Percentiles rank a stretch among this genome's conserved stretches.
Conservation (phyloP, 2,113 vertebrate genomes). For the Hemiscyllium ocellatum region DNA sequence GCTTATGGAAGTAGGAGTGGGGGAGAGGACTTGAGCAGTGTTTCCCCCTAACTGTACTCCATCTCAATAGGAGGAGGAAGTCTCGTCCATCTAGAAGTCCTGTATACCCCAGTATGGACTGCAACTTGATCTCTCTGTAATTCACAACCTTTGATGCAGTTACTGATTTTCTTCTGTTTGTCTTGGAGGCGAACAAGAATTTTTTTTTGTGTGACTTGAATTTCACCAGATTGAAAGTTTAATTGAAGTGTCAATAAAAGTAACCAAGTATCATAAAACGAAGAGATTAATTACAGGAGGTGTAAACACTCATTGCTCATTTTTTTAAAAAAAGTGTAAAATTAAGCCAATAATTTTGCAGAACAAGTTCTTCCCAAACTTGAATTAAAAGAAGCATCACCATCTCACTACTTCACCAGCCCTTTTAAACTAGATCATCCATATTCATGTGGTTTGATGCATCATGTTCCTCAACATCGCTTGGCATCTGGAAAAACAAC, state of each 20-base stretch:
- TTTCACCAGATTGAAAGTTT: not conserved
- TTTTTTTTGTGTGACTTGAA: not conserved
- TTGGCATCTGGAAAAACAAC: slow-evolving; percentile 23
- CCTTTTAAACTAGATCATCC: not conserved
- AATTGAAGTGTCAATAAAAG: slow-evolving; percentile 2
- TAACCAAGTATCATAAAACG: not conserved
- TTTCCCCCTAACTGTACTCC: not conserved
- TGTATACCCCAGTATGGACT: too few species aligned
- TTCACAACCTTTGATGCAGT: not conserved
- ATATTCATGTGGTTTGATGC: not conserved
- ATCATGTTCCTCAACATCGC: not conserved
- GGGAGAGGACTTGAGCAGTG: not conserved
- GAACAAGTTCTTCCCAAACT: not conserved
- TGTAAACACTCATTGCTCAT: not conserved
- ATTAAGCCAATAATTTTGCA: not conserved
- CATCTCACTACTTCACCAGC: not conserved
- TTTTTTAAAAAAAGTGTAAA: not conserved
- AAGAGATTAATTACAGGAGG: not conserved
- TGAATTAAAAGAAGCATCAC: not conserved
- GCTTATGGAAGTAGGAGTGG: not conserved
- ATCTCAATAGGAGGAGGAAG: not conserved
- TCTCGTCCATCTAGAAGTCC: not conserved
- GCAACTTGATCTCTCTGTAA: not conserved
- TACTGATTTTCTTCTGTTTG: not conserved
- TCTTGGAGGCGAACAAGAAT: not conserved